Percentiles rank a stretch among this genome's conserved stretches.
Evolutionary conservation across 2,113 vertebrate species (phyloP).

Genomic region (Anguilla japonica): DNA sequence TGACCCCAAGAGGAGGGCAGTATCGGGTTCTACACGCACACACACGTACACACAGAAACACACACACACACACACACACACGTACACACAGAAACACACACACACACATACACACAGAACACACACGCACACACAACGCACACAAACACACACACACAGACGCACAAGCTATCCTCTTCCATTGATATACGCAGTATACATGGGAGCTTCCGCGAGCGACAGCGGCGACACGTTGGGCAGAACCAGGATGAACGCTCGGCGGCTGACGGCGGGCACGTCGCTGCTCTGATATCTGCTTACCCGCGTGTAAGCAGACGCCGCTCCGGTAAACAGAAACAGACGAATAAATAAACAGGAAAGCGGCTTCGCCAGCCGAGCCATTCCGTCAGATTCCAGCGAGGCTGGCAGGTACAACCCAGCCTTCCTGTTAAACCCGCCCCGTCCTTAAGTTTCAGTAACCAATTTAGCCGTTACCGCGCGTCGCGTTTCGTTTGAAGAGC

Average conservation of each 20-base stretch:
- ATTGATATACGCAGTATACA: background rate
- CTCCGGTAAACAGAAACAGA: conserved; percentile 49
- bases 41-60: conserved; percentile 43
- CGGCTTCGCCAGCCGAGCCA: conserved; percentile 49
- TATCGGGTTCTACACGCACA: conserved; percentile 47
- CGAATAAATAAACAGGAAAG: conserved; percentile 18
- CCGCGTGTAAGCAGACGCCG: conserved; percentile 37
- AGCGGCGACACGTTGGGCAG: background rate
- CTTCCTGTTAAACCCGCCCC: conserved; percentile 19
- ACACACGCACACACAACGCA: no score
- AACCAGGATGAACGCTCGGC: conserved; percentile 26
- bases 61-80: conserved; percentile 28
- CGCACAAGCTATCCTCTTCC: conserved; percentile 11
- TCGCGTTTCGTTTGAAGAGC: no score
- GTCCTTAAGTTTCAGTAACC: background rate
- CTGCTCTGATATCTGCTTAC: conserved; percentile 51
- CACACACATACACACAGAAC: conserved; percentile 17
- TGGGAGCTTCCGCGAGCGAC: background rate
- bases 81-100: conserved; percentile 21
- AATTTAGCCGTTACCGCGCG: background rate
- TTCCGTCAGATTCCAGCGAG: conserved; percentile 17
- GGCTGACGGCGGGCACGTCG: conserved; percentile 49
- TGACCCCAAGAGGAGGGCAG: conserved; percentile 51
- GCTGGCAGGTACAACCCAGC: conserved; percentile 29
- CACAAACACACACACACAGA: background rate